A percentile compares a stretch with the other conserved stretches of the same genome.
phyloP scores from a whole-genome alignment of 2,797 vertebrate genomes.

The Staurois parvus region DNA sequence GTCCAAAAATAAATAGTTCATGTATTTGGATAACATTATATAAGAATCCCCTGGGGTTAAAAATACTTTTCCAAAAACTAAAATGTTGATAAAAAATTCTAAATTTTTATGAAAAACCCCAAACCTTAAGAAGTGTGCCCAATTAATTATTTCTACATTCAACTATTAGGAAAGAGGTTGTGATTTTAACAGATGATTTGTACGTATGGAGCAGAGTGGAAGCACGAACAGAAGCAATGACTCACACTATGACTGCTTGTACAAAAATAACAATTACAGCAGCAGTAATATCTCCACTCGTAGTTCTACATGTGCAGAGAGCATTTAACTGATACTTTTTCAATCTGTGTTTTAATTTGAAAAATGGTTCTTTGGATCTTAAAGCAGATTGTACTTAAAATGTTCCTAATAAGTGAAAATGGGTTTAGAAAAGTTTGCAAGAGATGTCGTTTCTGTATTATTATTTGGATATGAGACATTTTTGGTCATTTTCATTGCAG shows the following conservation, averaged over 20 bases:
- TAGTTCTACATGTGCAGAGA: neutral
- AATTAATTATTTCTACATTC: conserved; percentile 7
- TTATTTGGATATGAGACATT: too few species aligned
- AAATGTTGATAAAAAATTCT: conserved; percentile 14
- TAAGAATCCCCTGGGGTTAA: neutral
- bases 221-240: conserved; percentile 37
- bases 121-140: neutral
- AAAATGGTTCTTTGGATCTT: neutral
- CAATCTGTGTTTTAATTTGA: neutral
- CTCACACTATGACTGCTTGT: neutral
- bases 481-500: neutral
- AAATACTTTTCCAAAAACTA: conserved; percentile 5
- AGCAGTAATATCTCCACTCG: conserved; percentile 7
- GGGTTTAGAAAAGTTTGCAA: neutral
- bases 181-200: conserved; percentile 17
- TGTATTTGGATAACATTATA: neutral
- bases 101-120: neutral
- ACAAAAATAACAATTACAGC: conserved; percentile 32
- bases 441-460: too few species aligned
- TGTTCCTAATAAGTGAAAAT: neutral
- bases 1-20: neutral
- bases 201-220: neutral
- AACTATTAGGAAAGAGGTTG: neutral
- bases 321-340: neutral
- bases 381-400: neutral